Evolutionary conservation across 1,140 invertebrate species (phyloP), one percentile per base, ranked within the genome.

Genomic region (Elysia chlorotica): DNA sequence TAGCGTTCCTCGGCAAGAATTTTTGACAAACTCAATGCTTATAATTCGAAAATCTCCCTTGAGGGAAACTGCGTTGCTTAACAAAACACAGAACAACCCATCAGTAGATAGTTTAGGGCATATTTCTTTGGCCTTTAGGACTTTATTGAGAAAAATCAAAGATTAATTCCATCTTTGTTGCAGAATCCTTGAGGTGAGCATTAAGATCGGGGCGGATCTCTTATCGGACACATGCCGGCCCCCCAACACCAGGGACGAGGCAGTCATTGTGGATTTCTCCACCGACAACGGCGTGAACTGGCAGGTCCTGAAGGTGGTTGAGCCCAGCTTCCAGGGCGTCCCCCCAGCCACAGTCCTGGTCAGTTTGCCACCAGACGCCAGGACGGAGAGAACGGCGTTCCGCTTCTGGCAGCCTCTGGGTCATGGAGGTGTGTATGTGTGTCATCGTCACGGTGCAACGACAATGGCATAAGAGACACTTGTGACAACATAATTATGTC

Each of bases 341-440:
- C 78, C 79, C 38, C 79, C 81, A 37, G 81, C 85, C 61, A 72
- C 81, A 19, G 77, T 88, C 1, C 78, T 79, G 14, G 62, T 88
- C 1, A 76, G 81, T 2, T 71, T 89, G 21, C 87, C 88, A 6
- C 54, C 75, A 5, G 82, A 76, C 31, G 86, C 88, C 10, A 88
- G 86, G 70, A 84, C 85, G 4, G 74, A 80, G 5, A 68, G 68
- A 3, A 88, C 88, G 2, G 83, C 82, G 31, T 87, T 89, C 66
- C 80, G 87, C 56, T 89, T 86, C 83, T 88, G 88, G 87, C 88
- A 89, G 74, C 84, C 83, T 31, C 75, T 85, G 36, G 79, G 80
- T 38, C 80, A 78, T 77, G 86, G 80, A 81, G 85, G 83, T 84
- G 76, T 38, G 68, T 21, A 37, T 37, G 4, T 37, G 4, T 65